Evolutionary conservation across 2,888 invertebrate species (phyloP), one percentile per base, ranked within the genome.

Genomic region (Rambutsinella grinnellia): DNA sequence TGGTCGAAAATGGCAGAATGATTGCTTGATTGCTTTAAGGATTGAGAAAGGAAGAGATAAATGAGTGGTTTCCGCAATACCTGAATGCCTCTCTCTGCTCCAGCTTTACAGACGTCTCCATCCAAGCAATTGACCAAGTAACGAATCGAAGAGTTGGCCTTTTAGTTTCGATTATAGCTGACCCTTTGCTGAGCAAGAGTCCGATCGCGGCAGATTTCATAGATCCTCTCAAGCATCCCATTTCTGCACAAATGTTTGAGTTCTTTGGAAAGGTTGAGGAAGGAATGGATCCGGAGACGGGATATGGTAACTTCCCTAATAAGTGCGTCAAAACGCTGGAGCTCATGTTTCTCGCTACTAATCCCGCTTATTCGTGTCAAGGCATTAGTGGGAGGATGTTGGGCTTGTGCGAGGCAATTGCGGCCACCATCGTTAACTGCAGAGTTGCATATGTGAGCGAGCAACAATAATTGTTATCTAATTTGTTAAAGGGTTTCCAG

Each of bases 101-200:
- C 3, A 71, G 71, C 23, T 17, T 58, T 13, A 15, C 17, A 6
- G 71, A 71, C 19, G 51, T 71, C 8, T 58, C 49, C 15, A 47
- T 71, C 15, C 49, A 71, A 65, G 71, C 71, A 1, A 36, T 71
- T 0, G 71, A 71, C 58, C 63, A 58, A n/a, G 19, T 21, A 8
- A 8, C 19, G 1, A 3, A 19, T 2, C 47, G 49, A 26, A 47
- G 71, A 21, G 58, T 71, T 19, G 71, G 71, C 3, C 26, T 65
- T 17, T 36, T 71, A 6, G 17, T 51, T 0, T 47, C 71, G 1
- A 58, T 71, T 1, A 51, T 71, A 13, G n/a, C 46, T 15, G 56
- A 62, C n/a, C 69, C 69, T 1, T 6, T 0, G n/a, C 17, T 28
- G 6, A 46, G 46, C 27, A 63, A 57, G 10, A 10, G 23, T 3